Evolutionary conservation across 2,888 invertebrate species (phyloP), one percentile per base, ranked within the genome.

Genomic region (Xiphydria camelus): DNA sequence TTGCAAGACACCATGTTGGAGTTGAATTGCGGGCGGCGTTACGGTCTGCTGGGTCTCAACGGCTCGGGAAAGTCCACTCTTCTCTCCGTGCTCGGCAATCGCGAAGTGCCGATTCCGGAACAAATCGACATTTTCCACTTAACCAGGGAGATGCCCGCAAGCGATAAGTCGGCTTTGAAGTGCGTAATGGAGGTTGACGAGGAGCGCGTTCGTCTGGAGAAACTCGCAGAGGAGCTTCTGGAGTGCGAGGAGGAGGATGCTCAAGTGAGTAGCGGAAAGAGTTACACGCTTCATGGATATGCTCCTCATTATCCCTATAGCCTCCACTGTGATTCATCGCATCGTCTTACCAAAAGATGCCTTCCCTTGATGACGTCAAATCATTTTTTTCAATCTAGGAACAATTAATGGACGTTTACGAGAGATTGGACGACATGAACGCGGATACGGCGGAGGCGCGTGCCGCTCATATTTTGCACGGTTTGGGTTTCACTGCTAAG

Each of bases 181-280:
- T 93, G 94, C 74, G 99, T 99, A 23, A 94, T 97, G 90, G 98
- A 99, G 76, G 99, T 99, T 0, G 99, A 99, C 66, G 88, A 92
- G 67, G 97, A 98, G 71, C 82, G 97, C 41, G 81, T 93, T 41
- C 83, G 91, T 52, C 79, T 99, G 38, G 99, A 99, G 75, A 88
- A 87, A 70, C 80, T 97, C 34, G 95, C 95, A 0, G 99, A 99
- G 67, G 85, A 88, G 64, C 80, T 99, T 51, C 88, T 90, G 1
- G 84, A 89, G 31, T 88, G 86, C 70, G 89, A 89, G 45, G 89
- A 75, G 21, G 85, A 96, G 73, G 94, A 96, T 70, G 94, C 75
- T 20, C 74, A 74, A 59, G 70, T 69, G 39, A 44, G 32, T 33
- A 10, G 19, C 15, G 1, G 23, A 17, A n/a, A n/a, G n/a, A n/a